A percentile compares a stretch with the other conserved stretches of the same genome.
Conservation (phyloP, 2,113 vertebrate species). For the Neogobius melanostomus region DNA sequence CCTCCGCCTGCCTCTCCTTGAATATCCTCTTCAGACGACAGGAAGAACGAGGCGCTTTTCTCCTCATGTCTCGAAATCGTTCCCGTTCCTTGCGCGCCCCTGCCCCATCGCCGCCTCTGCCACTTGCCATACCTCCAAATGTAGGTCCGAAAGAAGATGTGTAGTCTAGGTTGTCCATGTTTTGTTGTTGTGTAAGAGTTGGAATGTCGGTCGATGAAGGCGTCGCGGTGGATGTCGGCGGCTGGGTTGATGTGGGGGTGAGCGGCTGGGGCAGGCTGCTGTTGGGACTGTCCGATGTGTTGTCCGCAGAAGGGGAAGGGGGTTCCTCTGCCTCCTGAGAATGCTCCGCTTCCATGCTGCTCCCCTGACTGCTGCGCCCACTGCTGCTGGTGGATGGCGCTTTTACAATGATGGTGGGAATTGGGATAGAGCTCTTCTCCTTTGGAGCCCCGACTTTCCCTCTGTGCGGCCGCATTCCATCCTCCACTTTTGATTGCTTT, state of each 20-base stretch:
- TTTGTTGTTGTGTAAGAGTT: conserved; percentile 55
- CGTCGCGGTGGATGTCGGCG: conserved; percentile 73
- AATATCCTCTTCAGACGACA: conserved; percentile 85
- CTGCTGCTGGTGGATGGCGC: conserved; percentile 93
- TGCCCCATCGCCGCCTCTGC: conserved; percentile 50
- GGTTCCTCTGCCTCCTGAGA: conserved; percentile 61
- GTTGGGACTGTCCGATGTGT: conserved; percentile 45
- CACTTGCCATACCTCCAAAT: conserved; percentile 78
- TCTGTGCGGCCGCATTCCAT: conserved; percentile 60
- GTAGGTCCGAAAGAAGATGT: conserved; percentile 79
- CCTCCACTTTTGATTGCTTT: conserved; percentile 90
- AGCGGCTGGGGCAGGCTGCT: conserved; percentile 75
- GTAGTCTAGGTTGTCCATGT: conserved; percentile 78
- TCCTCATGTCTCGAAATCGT: conserved; percentile 85
- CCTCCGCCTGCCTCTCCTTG: conserved; percentile 67
- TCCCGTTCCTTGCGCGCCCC: conserved; percentile 84
- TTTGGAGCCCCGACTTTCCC: conserved; percentile 61
- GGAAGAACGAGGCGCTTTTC: conserved; percentile 87
- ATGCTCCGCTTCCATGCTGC: conserved; percentile 85
- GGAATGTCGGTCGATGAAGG: conserved; percentile 61
- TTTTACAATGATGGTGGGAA: conserved; percentile 92
- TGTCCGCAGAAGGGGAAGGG: conserved; percentile 44
- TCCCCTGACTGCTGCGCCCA: conserved; percentile 90
- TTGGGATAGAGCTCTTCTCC: conserved; percentile 91
- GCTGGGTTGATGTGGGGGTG: conserved; percentile 68